A percentile compares a stretch with the other conserved stretches of the same genome.
phyloP scores from a whole-genome alignment of 2,888 invertebrate species.

The Philaethria dido region DNA sequence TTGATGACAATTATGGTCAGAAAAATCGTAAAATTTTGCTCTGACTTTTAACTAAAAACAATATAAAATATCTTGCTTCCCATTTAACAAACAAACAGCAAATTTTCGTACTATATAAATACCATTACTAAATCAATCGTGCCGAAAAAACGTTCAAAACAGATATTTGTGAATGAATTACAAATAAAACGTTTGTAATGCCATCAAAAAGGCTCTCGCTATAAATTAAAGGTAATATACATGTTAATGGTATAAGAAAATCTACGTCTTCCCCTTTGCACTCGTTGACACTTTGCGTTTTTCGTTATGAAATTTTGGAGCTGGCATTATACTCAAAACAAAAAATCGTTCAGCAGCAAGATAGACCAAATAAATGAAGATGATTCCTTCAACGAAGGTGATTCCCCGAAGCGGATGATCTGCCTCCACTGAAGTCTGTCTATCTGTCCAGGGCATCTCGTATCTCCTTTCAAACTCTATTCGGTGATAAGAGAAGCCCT shows the following conservation, averaged over 20 bases:
- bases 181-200: slow-evolving; percentile 61
- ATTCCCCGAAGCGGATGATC: no score
- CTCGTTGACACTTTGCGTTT: slow-evolving; percentile 49
- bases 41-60: no score
- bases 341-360: no score
- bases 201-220: slow-evolving; percentile 65
- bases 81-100: neutral
- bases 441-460: no score
- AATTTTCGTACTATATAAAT: slow-evolving; percentile 31
- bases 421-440: no score
- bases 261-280: slow-evolving; percentile 71
- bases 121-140: slow-evolving; percentile 42
- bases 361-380: no score
- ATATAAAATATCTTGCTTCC: no score
- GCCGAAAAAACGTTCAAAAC: slow-evolving; percentile 41
- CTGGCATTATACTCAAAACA: slow-evolving; percentile 47
- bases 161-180: slow-evolving; percentile 56
- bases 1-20: no score
- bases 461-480: no score
- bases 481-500: no score
- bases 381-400: no score
- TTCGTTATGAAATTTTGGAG: slow-evolving; percentile 45
- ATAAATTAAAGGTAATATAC: slow-evolving; percentile 77
- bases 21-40: no score
- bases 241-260: slow-evolving; percentile 76